Conservation (phyloP, 2,113 vertebrate species). For the zebrafish (Danio rerio) region DNA sequence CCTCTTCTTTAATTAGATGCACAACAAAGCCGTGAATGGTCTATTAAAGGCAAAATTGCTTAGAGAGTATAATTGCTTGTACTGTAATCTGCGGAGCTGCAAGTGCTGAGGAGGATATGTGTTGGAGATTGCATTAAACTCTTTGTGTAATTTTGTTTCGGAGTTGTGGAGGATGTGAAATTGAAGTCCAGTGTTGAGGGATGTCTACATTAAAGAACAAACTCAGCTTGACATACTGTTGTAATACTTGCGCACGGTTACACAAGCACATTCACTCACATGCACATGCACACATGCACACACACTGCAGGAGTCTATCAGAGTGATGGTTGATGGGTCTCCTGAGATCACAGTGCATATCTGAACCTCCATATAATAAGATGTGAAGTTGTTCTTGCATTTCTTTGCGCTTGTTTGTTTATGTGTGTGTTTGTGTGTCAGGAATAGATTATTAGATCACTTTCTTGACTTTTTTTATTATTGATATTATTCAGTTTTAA, state of each 20-base stretch:
- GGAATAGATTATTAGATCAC: neutral
- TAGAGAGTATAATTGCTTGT: slow-evolving; percentile 11
- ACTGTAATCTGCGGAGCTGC: slow-evolving; percentile 12
- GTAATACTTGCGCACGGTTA: slow-evolving; percentile 8
- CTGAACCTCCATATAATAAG: neutral
- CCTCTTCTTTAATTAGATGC: neutral
- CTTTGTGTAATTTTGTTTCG: slow-evolving; percentile 8
- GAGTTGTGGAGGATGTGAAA: slow-evolving; percentile 1
- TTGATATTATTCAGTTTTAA: no score
- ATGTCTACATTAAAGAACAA: neutral
- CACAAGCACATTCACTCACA: neutral
- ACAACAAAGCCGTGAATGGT: neutral
- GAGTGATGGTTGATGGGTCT: neutral
- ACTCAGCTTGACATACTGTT: neutral
- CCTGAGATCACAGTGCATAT: neutral
- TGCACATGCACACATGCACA: neutral
- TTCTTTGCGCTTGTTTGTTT: neutral
- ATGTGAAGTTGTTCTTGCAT: neutral
- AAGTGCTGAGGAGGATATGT: neutral
- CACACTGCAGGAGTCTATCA: slow-evolving; percentile 6
- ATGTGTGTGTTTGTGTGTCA: neutral
- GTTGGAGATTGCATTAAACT: neutral
- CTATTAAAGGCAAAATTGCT: slow-evolving; percentile 2
- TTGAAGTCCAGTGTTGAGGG: neutral
- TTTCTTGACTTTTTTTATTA: neutral